Base-by-base conservation (phyloP, 2,797 vertebrate genomes). In the Pygocentrus nattereri region DNA sequence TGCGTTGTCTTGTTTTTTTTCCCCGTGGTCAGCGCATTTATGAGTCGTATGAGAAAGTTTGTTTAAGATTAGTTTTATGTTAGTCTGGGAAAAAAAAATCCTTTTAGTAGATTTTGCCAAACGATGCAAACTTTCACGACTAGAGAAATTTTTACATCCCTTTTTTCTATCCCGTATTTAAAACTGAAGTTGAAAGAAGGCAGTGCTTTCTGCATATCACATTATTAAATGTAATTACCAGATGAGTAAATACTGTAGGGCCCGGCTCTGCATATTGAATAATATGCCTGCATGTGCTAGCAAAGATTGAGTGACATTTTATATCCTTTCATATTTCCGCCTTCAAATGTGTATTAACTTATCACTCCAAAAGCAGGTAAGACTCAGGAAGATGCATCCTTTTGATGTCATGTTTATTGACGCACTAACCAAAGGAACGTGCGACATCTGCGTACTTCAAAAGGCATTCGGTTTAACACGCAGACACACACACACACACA, bases 381-480 rank as follows among this genome's bases (percentile, higher is more conserved):
- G 90, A 91, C 92, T 90, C 90, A 89, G 85, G 90, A 90, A 92
- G 90, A 92, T 89, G 90, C 88, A 76, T 90, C 86, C 87, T 79
- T 94, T 94, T 95, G 93, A 94, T 94, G 91, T 93, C 91, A 90
- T 91, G 92, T 94, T 94, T 93, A 93, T 86, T 87, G 84, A 87
- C 61, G 72, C 54, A 49, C 78, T 84, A 84, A 85, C 84, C 85
- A 89, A 87, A 88, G 79, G 79, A 81, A 73, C 76, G 79, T 81
- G 80, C 78, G 85, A 79, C 82, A 86, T 85, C 82, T 86, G 88
- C 81, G 82, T 79, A 83, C 85, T 86, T 87, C 82, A 89, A 87
- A 89, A 87, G 82, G 78, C 78, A 78, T 76, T 79, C 50, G 74
- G 59, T 44, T 69, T 47, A 50, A 82, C 73, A 80, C 64, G 25